phyloP scores from a whole-genome alignment of 2,113 vertebrate genomes.

The Neolamprologus variostigma region DNA sequence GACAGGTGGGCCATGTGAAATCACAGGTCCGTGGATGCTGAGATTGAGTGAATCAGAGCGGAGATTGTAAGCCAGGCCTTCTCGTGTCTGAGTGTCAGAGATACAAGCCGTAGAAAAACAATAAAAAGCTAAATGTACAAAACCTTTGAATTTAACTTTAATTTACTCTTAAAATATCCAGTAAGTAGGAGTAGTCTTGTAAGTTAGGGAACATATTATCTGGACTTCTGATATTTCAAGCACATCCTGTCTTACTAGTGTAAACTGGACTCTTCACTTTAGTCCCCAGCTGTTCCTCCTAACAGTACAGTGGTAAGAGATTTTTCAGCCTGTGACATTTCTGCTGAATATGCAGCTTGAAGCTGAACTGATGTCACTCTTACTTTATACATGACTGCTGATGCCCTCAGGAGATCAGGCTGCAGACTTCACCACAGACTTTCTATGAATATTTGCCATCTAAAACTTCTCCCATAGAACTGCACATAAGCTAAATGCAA shows the following conservation, averaged over 20 bases:
- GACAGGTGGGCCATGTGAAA: neutral
- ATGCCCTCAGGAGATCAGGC: neutral
- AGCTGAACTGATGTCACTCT: neutral
- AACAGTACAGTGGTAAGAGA: neutral
- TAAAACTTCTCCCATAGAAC: neutral
- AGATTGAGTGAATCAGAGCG: neutral
- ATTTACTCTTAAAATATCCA: neutral
- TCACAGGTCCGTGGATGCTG: neutral
- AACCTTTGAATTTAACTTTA: neutral
- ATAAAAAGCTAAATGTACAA: too few relatives aligned
- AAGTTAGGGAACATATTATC: neutral
- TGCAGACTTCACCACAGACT: neutral
- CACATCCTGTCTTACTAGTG: neutral
- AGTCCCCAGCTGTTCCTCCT: neutral
- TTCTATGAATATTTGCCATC: neutral
- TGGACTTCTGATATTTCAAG: neutral
- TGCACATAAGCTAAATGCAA: neutral
- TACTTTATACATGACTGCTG: neutral
- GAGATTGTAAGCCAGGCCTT: neutral
- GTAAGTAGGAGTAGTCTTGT: neutral
- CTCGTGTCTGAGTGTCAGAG: neutral
- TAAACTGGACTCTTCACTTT: neutral
- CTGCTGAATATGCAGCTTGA: constrained; percentile 9
- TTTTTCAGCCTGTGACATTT: neutral
- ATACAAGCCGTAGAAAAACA: neutral